phyloP scores from a whole-genome alignment of 2,113 vertebrate genomes.

The Callaeas wilsoni region DNA sequence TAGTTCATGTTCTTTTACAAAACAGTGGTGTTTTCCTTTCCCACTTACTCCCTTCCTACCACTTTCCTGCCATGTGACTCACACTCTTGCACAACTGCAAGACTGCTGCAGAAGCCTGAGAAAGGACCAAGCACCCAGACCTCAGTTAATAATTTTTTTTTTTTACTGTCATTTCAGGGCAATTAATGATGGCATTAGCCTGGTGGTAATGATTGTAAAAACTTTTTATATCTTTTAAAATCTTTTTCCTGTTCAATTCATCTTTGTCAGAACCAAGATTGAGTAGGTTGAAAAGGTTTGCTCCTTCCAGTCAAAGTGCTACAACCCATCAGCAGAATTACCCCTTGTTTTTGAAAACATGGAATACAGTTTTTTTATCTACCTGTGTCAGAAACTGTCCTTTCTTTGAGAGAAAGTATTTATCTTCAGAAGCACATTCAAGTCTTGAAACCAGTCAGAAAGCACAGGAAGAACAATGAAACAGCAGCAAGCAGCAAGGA shows the following conservation, averaged over 20 bases:
- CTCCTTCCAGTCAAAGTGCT: background rate
- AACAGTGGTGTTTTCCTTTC: background rate
- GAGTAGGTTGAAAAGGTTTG: background rate
- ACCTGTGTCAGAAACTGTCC: background rate
- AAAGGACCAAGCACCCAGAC: background rate
- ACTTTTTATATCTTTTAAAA: too few species aligned
- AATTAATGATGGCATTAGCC: background rate
- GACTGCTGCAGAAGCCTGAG: background rate
- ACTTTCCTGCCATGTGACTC: background rate
- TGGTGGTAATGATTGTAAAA: background rate
- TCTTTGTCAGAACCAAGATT: background rate
- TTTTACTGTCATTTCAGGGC: background rate
- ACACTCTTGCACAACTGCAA: background rate
- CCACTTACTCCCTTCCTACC: background rate
- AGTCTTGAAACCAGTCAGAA: background rate
- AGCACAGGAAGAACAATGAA: background rate
- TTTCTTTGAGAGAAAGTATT: background rate
- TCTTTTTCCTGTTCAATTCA: background rate
- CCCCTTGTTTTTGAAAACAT: background rate
- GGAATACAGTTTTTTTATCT: background rate
- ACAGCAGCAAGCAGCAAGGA: background rate
- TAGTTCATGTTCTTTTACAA: background rate
- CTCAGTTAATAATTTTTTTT: fast-evolving
- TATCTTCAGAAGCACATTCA: background rate
- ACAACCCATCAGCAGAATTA: background rate